A percentile compares a stretch with the other conserved stretches of the same genome.
phyloP scores from a whole-genome alignment of 1,140 invertebrate species.

The Bradysia coprophila region DNA sequence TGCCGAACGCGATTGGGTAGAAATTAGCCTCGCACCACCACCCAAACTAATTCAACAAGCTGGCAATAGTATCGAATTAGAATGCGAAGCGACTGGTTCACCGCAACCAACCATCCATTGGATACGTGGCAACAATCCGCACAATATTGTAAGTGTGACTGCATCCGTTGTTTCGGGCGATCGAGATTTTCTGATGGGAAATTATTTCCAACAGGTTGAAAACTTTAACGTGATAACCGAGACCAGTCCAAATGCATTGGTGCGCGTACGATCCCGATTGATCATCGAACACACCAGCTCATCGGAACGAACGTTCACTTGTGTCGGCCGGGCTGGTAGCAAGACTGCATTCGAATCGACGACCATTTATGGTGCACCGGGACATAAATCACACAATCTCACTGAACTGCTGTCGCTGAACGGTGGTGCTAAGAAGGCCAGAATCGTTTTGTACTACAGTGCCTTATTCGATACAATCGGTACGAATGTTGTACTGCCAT shows the following conservation, averaged over 20 bases:
- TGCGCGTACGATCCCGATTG: constrained; percentile 40
- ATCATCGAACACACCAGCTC: constrained; percentile 24
- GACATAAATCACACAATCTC: background rate
- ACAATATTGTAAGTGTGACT: constrained; percentile 32
- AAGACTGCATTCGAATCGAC: constrained; percentile 32
- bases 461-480: constrained; percentile 35
- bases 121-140: constrained; percentile 36
- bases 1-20: constrained; percentile 26
- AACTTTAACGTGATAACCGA: constrained; percentile 31
- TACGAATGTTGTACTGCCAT: constrained; percentile 44
- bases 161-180: background rate
- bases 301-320: constrained; percentile 34
- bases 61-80: constrained; percentile 34
- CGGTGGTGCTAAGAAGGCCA: constrained; percentile 26
- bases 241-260: constrained; percentile 29
- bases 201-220: too few relatives aligned
- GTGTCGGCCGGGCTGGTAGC: constrained; percentile 42
- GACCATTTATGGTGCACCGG: constrained; percentile 24
- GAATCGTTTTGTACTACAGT: constrained; percentile 29
- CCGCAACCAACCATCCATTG: constrained; percentile 48
- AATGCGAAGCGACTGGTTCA: constrained; percentile 44
- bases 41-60: constrained; percentile 18
- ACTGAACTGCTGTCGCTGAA: background rate
- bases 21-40: constrained; percentile 26
- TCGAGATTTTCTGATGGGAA: background rate